phyloP scores from a whole-genome alignment of 2,113 vertebrate species.

The Potamarius usumacintae region DNA sequence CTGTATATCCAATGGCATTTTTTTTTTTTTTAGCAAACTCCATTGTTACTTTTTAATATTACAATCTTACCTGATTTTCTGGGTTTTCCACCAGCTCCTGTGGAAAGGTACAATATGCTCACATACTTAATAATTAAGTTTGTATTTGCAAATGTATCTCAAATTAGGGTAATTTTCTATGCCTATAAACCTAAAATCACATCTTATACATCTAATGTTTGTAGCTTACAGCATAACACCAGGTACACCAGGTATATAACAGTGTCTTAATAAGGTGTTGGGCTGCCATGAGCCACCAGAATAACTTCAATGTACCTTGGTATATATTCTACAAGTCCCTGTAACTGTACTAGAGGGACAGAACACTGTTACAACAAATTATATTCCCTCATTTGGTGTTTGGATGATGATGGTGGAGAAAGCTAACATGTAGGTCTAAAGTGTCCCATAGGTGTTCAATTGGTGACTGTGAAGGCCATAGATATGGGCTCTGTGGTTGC shows the following conservation, averaged over 20 bases:
- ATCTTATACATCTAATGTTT: background rate
- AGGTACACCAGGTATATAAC: no score
- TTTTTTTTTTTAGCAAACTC: no score
- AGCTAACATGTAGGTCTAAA: background rate
- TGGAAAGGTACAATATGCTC: background rate
- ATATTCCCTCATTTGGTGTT: background rate
- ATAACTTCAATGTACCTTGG: background rate
- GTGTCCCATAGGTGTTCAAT: background rate
- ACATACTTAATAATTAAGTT: background rate
- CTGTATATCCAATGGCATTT: background rate
- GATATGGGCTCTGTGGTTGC: background rate
- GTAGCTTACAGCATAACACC: background rate
- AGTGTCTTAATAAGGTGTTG: background rate
- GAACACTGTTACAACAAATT: background rate
- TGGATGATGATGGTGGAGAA: background rate
- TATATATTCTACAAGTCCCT: background rate
- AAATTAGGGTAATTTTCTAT: background rate
- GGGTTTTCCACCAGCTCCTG: conserved; percentile 33
- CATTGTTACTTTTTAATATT: background rate
- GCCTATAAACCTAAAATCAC: background rate
- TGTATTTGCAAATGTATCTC: background rate
- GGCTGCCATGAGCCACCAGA: background rate
- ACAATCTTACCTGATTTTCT: conserved; percentile 22
- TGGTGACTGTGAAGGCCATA: background rate
- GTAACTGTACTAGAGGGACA: background rate